These are phyloP conservation scores for Urophycis tenuis DNA, from an alignment of 2,797 vertebrate species.

Conservation along the genomic window DNA sequence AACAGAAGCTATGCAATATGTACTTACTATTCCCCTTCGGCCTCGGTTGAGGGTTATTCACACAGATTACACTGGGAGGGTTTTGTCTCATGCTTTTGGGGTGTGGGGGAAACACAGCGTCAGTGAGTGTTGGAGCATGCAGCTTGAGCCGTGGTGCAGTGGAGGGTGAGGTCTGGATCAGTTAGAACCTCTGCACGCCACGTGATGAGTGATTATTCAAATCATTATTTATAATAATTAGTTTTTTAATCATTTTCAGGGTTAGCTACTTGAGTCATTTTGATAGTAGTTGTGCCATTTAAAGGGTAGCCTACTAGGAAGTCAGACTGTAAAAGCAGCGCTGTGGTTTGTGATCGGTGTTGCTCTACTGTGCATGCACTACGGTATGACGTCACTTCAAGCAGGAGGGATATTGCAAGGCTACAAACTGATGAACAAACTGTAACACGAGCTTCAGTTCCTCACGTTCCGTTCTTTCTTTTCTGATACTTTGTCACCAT, in stretches of 20 bases:
- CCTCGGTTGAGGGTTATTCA: constrained; percentile 21
- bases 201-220: constrained; percentile 51
- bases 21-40: background rate
- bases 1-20: background rate
- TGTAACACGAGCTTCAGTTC: constrained; percentile 40
- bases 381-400: background rate
- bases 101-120: constrained; percentile 30
- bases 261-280: background rate
- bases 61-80: constrained; percentile 8
- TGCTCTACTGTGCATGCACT: background rate
- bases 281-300: too few relatives aligned
- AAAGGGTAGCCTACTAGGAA: too few relatives aligned
- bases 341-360: too few relatives aligned
- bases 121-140: constrained; percentile 49
- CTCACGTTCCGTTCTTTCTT: constrained; percentile 95
- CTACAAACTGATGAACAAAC: constrained; percentile 23
- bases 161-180: constrained; percentile 28
- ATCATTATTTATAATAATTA: background rate
- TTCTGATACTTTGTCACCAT: constrained; percentile 99
- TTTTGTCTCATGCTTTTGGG: constrained; percentile 47
- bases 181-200: constrained; percentile 35
- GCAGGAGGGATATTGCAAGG: constrained; percentile 9
- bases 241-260: background rate
- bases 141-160: constrained; percentile 58
- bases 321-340: too few relatives aligned